Evolutionary conservation across 2,113 vertebrate species (phyloP).

Genomic region (Cynopterus brachyotis): DNA sequence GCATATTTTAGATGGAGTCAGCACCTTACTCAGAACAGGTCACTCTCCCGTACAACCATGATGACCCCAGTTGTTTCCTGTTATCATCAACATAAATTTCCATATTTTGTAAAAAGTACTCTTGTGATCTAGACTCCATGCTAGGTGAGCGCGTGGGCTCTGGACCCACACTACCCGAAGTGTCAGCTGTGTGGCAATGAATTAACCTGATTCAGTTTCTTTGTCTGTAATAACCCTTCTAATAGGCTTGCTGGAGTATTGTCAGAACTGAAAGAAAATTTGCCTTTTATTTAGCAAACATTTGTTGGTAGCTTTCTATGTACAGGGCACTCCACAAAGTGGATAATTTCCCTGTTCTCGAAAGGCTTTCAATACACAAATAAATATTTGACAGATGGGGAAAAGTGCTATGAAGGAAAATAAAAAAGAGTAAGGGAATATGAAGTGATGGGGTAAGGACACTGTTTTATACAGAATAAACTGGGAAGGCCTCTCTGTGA

Average conservation of each 20-base stretch:
- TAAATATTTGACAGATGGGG: neutral
- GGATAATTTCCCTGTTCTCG: neutral
- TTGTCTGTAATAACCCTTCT: conserved; percentile 2
- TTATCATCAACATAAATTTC: neutral
- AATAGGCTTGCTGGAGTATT: neutral
- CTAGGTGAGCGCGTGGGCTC: neutral
- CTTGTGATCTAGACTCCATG: too few species aligned
- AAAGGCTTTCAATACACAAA: conserved; percentile 6
- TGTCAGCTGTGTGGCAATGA: neutral
- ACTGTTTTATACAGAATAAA: neutral
- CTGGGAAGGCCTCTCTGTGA: neutral
- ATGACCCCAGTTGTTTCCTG: neutral
- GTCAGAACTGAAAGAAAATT: neutral
- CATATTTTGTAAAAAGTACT: neutral
- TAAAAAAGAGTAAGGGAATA: neutral
- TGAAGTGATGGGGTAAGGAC: neutral
- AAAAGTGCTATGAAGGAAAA: neutral
- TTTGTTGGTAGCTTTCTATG: neutral
- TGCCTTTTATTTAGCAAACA: neutral
- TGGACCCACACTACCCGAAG: neutral
- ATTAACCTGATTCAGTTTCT: neutral
- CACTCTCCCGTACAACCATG: neutral
- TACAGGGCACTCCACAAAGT: neutral
- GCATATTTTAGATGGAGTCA: neutral
- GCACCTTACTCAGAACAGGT: neutral